phyloP scores from a whole-genome alignment of 1,140 invertebrate genomes.

The Condylostylus longicornis region DNA sequence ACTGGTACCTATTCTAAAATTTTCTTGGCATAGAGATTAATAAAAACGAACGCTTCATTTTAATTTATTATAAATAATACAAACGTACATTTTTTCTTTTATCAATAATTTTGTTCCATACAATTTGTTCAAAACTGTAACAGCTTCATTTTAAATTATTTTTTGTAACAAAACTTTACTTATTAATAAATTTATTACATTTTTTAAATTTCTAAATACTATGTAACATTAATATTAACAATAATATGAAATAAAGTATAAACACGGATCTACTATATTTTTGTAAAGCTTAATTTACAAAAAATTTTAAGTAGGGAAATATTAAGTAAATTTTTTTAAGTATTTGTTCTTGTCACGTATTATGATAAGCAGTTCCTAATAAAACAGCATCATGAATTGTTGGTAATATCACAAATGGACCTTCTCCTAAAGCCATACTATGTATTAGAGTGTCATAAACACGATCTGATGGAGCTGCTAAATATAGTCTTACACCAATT shows the following conservation, averaged over 20 bases:
- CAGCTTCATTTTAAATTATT: too few species aligned
- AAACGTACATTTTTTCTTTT: too few species aligned
- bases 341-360: slow-evolving; percentile 14
- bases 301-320: too few species aligned
- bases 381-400: slow-evolving; percentile 29
- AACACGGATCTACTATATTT: slow-evolving; percentile 1
- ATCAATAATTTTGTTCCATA: too few species aligned
- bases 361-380: slow-evolving; percentile 23
- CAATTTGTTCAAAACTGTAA: too few species aligned
- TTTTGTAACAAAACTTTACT: too few species aligned
- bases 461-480: slow-evolving; percentile 24
- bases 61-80: too few species aligned
- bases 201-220: too few species aligned
- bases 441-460: slow-evolving; percentile 28
- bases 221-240: slow-evolving; percentile 1
- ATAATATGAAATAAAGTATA: not conserved
- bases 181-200: too few species aligned
- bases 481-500: slow-evolving; percentile 15
- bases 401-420: slow-evolving; percentile 27
- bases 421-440: slow-evolving; percentile 25
- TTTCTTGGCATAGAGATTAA: too few species aligned
- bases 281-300: not conserved
- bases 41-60: too few species aligned
- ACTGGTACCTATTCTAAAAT: too few species aligned
- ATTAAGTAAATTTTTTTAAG: not conserved